These are phyloP conservation scores for Glyphotaelius pellucidus DNA, from an alignment of 2,888 invertebrate genomes.

Conservation along the genomic window DNA sequence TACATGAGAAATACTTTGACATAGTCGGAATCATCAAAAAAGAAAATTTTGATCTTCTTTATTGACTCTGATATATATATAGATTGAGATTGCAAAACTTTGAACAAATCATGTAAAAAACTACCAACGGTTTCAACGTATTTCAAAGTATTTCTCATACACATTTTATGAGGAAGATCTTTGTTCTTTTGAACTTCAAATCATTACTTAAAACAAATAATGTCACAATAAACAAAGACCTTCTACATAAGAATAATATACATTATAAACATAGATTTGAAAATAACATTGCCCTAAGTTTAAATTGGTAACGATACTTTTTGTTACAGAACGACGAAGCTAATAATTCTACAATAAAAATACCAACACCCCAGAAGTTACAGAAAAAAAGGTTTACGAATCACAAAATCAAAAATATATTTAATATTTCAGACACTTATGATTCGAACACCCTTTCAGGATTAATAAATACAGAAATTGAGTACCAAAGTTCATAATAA, in stretches of 20 bases:
- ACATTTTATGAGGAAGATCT: not conserved
- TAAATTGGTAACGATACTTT: slow-evolving; percentile 66
- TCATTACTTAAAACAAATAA: not conserved
- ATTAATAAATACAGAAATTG: not conserved
- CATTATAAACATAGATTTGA: not conserved
- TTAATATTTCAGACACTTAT: not conserved
- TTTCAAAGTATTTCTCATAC: not conserved
- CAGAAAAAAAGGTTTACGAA: slow-evolving; percentile 25
- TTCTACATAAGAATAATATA: not conserved
- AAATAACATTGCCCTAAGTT: not conserved
- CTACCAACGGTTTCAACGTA: not conserved
- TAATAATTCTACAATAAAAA: slow-evolving; percentile 7
- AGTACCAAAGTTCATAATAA: slow-evolving; percentile 16
- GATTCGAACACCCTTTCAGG: slow-evolving; percentile 14
- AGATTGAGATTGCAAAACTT: too few species aligned
- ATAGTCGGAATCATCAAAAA: too few species aligned
- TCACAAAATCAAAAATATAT: not conserved
- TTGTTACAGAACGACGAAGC: slow-evolving; percentile 44
- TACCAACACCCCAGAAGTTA: slow-evolving; percentile 64
- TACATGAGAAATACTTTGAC: not conserved
- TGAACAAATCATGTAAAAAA: too few species aligned
- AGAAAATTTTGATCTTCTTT: too few species aligned
- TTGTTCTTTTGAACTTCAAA: not conserved
- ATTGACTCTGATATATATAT: too few species aligned
- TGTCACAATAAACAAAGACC: not conserved